Percentiles rank a stretch among this genome's conserved stretches.
phyloP scores from a whole-genome alignment of 2,113 vertebrate genomes.

The Sinocyclocheilus maitianheensis region DNA sequence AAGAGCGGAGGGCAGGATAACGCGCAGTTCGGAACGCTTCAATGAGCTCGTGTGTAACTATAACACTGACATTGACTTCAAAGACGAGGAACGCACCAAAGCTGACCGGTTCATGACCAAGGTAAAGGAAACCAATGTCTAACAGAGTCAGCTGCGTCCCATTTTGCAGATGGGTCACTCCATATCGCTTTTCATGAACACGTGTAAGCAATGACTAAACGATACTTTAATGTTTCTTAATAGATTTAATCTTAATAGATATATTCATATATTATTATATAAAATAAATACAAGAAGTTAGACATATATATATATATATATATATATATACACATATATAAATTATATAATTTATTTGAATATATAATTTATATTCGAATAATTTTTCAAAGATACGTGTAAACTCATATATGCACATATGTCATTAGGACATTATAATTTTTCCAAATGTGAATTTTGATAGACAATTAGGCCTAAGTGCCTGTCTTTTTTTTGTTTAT shows the following conservation, averaged over 20 bases:
- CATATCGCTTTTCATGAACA: too few relatives aligned
- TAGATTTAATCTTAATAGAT: neutral
- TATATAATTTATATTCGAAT: too few relatives aligned
- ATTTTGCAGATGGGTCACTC: neutral
- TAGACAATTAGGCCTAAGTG: neutral
- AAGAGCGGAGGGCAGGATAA: conserved; percentile 93
- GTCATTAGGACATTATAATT: neutral
- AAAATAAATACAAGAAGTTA: neutral
- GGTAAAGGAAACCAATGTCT: conserved; percentile 74
- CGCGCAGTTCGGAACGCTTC: conserved; percentile 91
- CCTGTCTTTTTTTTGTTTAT: neutral
- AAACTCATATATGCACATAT: neutral
- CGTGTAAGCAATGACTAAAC: neutral
- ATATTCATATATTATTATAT: neutral
- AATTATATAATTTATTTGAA: too few relatives aligned
- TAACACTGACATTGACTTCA: conserved; percentile 98
- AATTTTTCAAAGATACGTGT: too few relatives aligned
- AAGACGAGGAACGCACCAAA: conserved; percentile 96
- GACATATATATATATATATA: neutral
- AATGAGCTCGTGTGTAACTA: conserved; percentile 96
- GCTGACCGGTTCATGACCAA: conserved; percentile 97
- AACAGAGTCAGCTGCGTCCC: neutral
- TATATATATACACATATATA: too few relatives aligned
- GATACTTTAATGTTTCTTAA: neutral
- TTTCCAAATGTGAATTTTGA: neutral